Conservation (phyloP, 2,888 invertebrate species). For the Leucophenga maculata region DNA sequence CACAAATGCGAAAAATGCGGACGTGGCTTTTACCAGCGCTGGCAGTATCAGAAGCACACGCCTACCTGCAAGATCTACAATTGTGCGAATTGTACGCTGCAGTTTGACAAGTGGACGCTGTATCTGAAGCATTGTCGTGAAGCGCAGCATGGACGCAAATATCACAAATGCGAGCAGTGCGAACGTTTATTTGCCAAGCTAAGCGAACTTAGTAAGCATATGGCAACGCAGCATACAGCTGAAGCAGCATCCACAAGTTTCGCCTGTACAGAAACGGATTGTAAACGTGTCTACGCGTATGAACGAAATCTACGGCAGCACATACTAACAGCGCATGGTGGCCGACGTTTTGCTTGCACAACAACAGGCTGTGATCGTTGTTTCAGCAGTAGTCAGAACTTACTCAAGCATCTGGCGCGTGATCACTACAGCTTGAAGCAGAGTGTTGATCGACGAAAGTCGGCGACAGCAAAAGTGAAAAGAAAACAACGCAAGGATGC, state of each 20-base stretch:
- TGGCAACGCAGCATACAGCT: constrained; percentile 60
- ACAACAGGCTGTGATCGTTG: constrained; percentile 57
- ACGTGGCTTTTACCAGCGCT: constrained; percentile 73
- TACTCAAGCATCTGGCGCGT: constrained; percentile 54
- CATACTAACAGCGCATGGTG: constrained; percentile 73
- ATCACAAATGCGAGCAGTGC: constrained; percentile 74
- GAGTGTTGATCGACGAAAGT: background rate
- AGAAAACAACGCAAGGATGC: constrained; percentile 66
- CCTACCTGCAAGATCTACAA: constrained; percentile 61
- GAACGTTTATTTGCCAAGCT: constrained; percentile 73
- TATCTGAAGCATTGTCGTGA: constrained; percentile 63
- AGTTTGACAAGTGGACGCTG: constrained; percentile 63
- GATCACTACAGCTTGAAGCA: constrained; percentile 43
- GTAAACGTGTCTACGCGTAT: constrained; percentile 73
- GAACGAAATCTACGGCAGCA: constrained; percentile 76
- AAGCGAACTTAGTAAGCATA: constrained; percentile 73
- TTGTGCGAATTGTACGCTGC: constrained; percentile 72
- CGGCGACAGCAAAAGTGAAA: constrained; percentile 8
- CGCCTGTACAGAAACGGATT: constrained; percentile 68
- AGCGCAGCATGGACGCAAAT: constrained; percentile 71
- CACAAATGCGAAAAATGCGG: constrained; percentile 75
- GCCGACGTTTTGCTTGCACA: constrained; percentile 73
- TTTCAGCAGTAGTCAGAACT: constrained; percentile 63
- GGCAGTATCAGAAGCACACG: constrained; percentile 74
- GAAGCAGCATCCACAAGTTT: constrained; percentile 43